phyloP scores from a whole-genome alignment of 2,888 invertebrate species.

The Artemia sp. region DNA sequence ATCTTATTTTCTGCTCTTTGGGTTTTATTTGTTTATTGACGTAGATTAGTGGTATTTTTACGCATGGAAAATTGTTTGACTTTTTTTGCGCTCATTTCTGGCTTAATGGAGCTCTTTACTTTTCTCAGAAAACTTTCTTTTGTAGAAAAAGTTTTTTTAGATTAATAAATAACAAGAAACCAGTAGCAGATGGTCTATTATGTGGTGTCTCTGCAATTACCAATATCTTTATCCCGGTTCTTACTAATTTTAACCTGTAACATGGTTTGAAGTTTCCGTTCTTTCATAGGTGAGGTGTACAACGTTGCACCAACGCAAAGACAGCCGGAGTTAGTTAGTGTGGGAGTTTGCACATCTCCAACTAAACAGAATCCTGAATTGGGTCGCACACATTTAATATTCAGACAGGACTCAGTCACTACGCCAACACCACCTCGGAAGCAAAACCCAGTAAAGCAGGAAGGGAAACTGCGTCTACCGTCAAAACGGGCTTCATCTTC shows the following conservation, averaged over 20 bases:
- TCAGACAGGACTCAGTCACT: constrained; percentile 13
- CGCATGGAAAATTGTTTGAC: too few species aligned
- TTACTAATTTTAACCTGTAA: neutral
- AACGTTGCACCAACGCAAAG: neutral
- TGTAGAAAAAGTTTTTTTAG: too few species aligned
- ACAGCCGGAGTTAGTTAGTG: neutral
- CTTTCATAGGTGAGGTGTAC: neutral
- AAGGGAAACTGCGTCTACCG: neutral
- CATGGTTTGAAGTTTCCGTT: neutral
- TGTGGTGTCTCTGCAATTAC: too few species aligned
- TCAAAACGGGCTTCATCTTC: neutral
- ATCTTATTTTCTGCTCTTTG: too few species aligned
- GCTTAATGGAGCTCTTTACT: too few species aligned
- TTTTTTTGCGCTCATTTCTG: too few species aligned
- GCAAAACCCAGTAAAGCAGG: neutral
- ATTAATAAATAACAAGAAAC: too few species aligned
- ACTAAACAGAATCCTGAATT: neutral
- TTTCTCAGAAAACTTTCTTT: too few species aligned
- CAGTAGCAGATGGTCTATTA: too few species aligned
- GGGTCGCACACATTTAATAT: neutral
- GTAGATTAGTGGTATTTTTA: too few species aligned
- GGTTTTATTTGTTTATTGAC: too few species aligned
- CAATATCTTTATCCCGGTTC: too few species aligned
- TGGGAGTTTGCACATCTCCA: constrained; percentile 3
- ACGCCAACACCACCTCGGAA: neutral